Percentiles rank a stretch among this genome's conserved stretches.
Conservation (phyloP, 2,113 vertebrate genomes). For the Leucosticte australis region DNA sequence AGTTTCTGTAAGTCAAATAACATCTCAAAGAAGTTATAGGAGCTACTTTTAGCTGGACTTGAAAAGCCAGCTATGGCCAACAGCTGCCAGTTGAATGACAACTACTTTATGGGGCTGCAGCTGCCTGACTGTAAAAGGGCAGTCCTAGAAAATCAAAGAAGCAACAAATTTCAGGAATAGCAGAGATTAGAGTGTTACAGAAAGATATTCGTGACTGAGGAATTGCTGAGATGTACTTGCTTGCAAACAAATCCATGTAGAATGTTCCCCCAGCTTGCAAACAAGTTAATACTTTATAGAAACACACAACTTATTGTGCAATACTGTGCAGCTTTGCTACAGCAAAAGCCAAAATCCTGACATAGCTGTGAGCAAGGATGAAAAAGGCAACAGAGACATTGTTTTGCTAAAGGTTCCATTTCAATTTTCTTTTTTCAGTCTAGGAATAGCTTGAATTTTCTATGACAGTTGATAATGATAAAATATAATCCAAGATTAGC, state of each 20-base stretch:
- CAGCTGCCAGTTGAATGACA: conserved; percentile 35
- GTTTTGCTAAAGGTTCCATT: conserved; percentile 13
- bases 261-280: neutral
- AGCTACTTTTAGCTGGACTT: conserved; percentile 44
- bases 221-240: neutral
- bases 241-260: neutral
- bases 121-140: conserved; percentile 38
- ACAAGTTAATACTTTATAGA: conserved; percentile 7
- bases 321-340: neutral
- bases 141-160: conserved; percentile 4
- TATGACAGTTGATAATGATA: neutral
- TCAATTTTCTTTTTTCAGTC: neutral
- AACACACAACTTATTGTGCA: neutral
- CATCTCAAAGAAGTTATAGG: neutral
- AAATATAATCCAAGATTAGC: conserved; percentile 30
- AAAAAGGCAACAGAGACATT: neutral
- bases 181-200: neutral
- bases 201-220: neutral
- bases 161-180: conserved; percentile 26
- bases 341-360: neutral
- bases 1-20: neutral
- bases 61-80: neutral
- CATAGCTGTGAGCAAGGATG: neutral
- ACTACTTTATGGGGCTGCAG: conserved; percentile 24
- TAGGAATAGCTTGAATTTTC: conserved; percentile 35